Conservation (phyloP, 2,888 invertebrate species). For the Tigriopus californicus region DNA sequence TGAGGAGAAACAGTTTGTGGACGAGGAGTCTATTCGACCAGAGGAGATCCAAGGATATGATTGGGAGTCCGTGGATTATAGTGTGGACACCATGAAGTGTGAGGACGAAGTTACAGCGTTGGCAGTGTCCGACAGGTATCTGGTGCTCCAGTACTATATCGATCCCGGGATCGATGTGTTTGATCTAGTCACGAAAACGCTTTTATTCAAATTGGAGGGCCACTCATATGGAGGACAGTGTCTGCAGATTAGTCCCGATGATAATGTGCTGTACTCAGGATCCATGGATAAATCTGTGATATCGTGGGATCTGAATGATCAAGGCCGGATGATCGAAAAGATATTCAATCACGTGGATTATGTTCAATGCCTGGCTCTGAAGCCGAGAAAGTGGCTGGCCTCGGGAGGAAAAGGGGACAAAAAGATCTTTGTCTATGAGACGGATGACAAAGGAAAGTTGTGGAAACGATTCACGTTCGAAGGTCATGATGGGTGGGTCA, state of each 20-base stretch:
- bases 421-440: constrained; percentile 5
- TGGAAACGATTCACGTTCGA: neutral
- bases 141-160: constrained; percentile 7
- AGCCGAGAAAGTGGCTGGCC: neutral
- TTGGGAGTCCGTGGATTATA: constrained; percentile 13
- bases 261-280: neutral
- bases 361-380: neutral
- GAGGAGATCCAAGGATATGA: neutral
- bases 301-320: neutral
- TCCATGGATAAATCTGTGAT: neutral
- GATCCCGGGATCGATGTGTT: constrained; percentile 11
- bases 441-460: neutral
- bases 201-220: neutral
- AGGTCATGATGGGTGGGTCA: constrained; percentile 10
- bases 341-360: neutral
- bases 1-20: too few species aligned
- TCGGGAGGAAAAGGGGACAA: constrained; percentile 10
- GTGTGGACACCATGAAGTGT: neutral
- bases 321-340: neutral
- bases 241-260: neutral
- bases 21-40: too few species aligned
- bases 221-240: constrained; percentile 1
- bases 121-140: constrained; percentile 3
- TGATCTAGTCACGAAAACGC: neutral
- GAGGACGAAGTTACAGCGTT: constrained; percentile 15